Base-by-base conservation (phyloP, 1,140 invertebrate genomes). In the Marisa cornuarietis region DNA sequence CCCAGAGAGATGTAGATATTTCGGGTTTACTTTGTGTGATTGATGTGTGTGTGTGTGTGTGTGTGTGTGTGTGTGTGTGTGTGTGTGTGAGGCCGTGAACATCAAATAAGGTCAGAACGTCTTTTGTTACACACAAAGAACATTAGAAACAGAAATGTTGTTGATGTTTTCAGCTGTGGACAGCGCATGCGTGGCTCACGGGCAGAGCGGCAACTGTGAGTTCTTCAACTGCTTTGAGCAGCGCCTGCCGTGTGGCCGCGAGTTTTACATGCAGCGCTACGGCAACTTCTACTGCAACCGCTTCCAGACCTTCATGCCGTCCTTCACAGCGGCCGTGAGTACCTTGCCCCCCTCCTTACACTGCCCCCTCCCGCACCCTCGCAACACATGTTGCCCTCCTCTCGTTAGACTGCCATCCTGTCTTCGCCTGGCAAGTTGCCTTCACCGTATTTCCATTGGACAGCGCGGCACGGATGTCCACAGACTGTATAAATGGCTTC, bases 181-280 rank as follows among this genome's bases (percentile, higher is more conserved):
- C 62, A 52, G 75, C n/a, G 61, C 68, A n/a, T 83, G 82, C 49
- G 16, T 79, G n/a, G 63, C 73, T 2, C 68, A 42, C 18, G 80
- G 76, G 31, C 58, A 76, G 9, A 68, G 42, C 20, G 83, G 83
- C 9, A 77, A 76, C 68, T 84, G 83, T 62, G 79, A 79, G 66
- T 84, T 84, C 73, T 84, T 82, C 71, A 65, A 77, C 65, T 84
- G 83, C 77, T 84, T 84, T 74, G 83, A 84, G 65, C 61, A 62
- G 14, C 75, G 83, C 10, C 73, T 84, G 13, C 81, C 83, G n/a
- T 84, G 83, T 77, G 79, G 83, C 14, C 31, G 75, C 13, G 65
- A 79, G 6, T 81, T 78, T 51, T 84, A 84, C 79, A 84, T 84
- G 75, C 73, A 71, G 68, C 80, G 69, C 31, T 80, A 31, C 71